Base-by-base conservation (phyloP, 2,113 vertebrate genomes). In the Furnarius figulus region DNA sequence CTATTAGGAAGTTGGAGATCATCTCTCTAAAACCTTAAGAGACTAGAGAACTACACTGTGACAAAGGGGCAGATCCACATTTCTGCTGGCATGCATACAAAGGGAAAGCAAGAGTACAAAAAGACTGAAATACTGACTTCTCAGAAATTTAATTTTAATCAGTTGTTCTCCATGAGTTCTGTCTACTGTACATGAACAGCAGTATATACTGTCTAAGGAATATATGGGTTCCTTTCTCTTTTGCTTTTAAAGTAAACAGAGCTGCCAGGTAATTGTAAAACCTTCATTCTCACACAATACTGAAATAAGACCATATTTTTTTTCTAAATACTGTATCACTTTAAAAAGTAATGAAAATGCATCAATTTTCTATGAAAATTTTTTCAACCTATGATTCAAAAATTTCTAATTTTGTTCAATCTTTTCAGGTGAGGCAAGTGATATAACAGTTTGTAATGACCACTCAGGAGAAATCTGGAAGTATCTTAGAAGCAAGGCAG, bases 401-500 rank as follows among this genome's bases (percentile, higher is more conserved):
- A 72, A 5, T 5, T 59, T 39, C 18, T 22, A 8, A 35, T 67
- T 89, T 89, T 85, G 10, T 62, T 37, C 35, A 23, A 14, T 58
- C 4, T 12, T 85, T 91, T 87, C 25, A 87, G 52, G 46, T 0
- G 2, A 79, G 19, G 33, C 37, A 79, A 83, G 12, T 16, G 46
- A 55, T 33, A 25, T 8, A 71, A 87, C 50, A 81, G 86, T 71
- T 77, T 33, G 10, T 25, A 87, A 79, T 23, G 37, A 42, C 28
- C 20, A 42, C n/a, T 70, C 25, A 27, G 14, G 12, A 89, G 85
- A 87, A 42, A 72, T 28, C 49, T 79, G 35, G 24, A 85, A 5
- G 0, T 0, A 37, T n/a, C 8, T 66, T 62, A 53, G 52, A n/a
- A 87, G 5, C 2, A 55, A 47, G 42, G 44, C 37, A 52, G 1